Evolutionary conservation across 2,113 vertebrate species (phyloP).

Genomic region (Gymnogyps californianus): DNA sequence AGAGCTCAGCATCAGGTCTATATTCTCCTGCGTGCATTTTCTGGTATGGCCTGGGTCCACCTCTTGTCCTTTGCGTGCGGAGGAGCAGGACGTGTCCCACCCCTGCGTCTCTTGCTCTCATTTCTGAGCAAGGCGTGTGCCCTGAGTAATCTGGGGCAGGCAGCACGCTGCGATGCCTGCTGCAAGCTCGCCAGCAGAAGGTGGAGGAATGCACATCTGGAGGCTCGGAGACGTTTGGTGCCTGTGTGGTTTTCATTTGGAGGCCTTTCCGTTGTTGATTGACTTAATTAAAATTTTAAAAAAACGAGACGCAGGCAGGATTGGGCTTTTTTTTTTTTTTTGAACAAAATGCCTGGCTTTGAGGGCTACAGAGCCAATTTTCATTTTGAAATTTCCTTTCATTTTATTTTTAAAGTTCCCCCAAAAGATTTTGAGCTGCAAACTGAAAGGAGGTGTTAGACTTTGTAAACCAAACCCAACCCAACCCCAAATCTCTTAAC

Average conservation of each 20-base stretch:
- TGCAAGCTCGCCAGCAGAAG: neutral
- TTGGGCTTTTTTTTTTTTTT: neutral
- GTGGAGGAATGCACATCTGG: slow-evolving; percentile 35
- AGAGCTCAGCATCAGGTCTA: neutral
- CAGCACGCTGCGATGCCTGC: accelerated
- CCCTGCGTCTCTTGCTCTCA: accelerated
- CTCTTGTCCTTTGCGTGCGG: accelerated
- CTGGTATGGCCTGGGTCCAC: neutral
- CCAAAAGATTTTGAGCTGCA: neutral
- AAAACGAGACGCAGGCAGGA: neutral
- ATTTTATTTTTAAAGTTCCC: neutral
- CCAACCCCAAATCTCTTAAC: neutral
- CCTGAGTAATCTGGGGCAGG: neutral
- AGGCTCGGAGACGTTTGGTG: neutral
- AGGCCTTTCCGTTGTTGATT: neutral
- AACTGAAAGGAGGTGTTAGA: neutral
- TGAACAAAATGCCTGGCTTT: neutral
- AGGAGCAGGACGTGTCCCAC: neutral
- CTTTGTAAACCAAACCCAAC: neutral
- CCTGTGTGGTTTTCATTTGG: slow-evolving; percentile 22
- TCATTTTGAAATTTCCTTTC: neutral
- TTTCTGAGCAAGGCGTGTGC: neutral
- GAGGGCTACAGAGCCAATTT: neutral
- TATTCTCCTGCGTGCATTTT: accelerated
- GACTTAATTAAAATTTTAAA: neutral